These are phyloP conservation scores for Xanthia togata DNA, from an alignment of 2,888 invertebrate genomes.

Conservation along the genomic window DNA sequence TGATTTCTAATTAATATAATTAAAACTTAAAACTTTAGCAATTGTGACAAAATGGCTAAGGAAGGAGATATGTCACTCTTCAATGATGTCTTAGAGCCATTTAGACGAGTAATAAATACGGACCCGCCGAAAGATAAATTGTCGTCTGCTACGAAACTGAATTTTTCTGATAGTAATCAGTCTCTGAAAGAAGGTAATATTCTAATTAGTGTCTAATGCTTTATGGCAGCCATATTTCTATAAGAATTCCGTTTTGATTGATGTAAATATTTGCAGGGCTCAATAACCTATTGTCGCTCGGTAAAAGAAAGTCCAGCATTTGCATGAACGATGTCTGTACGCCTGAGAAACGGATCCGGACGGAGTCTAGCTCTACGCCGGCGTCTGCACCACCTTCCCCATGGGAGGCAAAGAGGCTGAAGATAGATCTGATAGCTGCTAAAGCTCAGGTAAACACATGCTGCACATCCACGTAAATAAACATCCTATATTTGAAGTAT, in stretches of 20 bases:
- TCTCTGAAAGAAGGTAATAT: slow-evolving; percentile 84
- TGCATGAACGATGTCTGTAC: slow-evolving; percentile 74
- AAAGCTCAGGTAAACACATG: slow-evolving; percentile 85
- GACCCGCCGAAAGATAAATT: slow-evolving; percentile 87
- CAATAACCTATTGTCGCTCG: slow-evolving; percentile 78
- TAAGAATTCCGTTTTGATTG: neutral
- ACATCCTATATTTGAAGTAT: neutral
- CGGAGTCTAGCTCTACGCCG: slow-evolving; percentile 77
- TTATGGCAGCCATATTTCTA: neutral
- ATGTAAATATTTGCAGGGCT: slow-evolving; percentile 72
- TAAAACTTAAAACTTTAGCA: neutral
- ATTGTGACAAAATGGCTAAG: slow-evolving; percentile 79
- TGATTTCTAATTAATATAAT: slow-evolving; percentile 42
- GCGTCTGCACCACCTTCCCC: slow-evolving; percentile 88
- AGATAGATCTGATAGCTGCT: slow-evolving; percentile 92
- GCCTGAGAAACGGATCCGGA: slow-evolving; percentile 83
- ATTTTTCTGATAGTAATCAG: slow-evolving; percentile 87
- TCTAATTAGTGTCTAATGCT: neutral
- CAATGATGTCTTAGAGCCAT: slow-evolving; percentile 87
- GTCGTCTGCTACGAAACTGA: slow-evolving; percentile 84
- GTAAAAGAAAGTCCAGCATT: slow-evolving; percentile 85
- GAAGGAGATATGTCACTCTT: slow-evolving; percentile 87
- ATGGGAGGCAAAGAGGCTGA: slow-evolving; percentile 92
- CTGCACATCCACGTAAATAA: neutral
- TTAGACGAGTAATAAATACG: slow-evolving; percentile 86